Base-by-base conservation (phyloP, 2,113 vertebrate genomes). In the Poicephalus meyeri region DNA sequence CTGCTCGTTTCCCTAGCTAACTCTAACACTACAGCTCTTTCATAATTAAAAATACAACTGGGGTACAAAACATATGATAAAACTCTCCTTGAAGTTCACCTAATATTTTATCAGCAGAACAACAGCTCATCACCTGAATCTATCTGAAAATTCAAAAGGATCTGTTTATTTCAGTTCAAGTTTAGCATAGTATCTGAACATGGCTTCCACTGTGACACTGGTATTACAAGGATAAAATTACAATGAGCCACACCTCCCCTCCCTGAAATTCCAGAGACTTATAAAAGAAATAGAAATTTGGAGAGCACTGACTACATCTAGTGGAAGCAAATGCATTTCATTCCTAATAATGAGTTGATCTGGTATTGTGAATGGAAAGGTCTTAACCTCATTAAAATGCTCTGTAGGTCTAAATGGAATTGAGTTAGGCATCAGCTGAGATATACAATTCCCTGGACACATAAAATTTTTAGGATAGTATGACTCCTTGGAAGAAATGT, bases 371-470 rank as follows among this genome's bases (percentile, higher is more conserved):
- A 97, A 92, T 93, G 61, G 70, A 90, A 88, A 91, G 88, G 93
- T 94, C 92, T 91, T 86, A 92, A 96, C 78, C 88, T 93, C 86
- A 96, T 97, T 97, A 93, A 87, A 90, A 84, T 70, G 41, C 52
- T 89, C 58, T 52, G 73, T 79, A 93, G 50, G 56, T 47, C 89
- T 92, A 85, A 96, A 78, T 0, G 2, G 79, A 93, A 89, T 64
- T 91, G 77, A 79, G 47, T 80, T 47, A 63, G 65, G 47, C 79
- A 95, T 91, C 61, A 84, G 52, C 71, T 78, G 64, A 91, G 66
- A 74, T 68, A 95, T 7, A 52, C 74, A 95, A 86, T 90, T 73
- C 71, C 61, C 88, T 65, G 16, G 93, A 80, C 61, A 42, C 41
- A 91, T 85, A 25, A 79, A 72, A 71, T 83, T 95, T 90, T 93